Percentiles rank a stretch among this genome's conserved stretches.
phyloP scores from a whole-genome alignment of 1,140 invertebrate species.

The Lepidurus packardi region DNA sequence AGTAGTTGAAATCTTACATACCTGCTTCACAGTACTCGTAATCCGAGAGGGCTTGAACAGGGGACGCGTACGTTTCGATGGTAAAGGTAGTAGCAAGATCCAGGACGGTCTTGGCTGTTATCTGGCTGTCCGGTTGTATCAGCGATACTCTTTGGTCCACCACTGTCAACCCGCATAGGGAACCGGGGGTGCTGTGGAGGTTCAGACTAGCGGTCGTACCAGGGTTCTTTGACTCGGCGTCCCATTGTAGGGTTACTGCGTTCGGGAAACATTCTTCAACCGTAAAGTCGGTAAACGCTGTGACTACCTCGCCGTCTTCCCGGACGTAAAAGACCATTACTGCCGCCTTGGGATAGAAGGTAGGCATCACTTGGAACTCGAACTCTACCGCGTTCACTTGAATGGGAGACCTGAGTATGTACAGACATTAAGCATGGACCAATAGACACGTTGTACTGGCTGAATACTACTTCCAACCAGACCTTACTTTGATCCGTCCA shows the following conservation, averaged over 20 bases:
- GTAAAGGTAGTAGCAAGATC: not conserved
- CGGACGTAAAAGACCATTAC: slow-evolving; percentile 70
- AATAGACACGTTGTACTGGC: no score
- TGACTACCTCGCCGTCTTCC: slow-evolving; percentile 62
- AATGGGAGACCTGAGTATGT: not conserved
- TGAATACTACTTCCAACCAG: not conserved
- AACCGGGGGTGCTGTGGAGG: not conserved
- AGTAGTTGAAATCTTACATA: slow-evolving; percentile 30
- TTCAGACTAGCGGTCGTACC: slow-evolving; percentile 41
- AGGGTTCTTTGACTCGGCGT: slow-evolving; percentile 47
- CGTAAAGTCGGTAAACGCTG: slow-evolving; percentile 48
- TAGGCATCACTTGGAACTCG: slow-evolving; percentile 36
- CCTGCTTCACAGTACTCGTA: not conserved
- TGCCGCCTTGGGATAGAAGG: slow-evolving; percentile 39
- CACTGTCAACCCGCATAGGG: not conserved
- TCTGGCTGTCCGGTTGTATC: not conserved
- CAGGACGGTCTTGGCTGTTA: not conserved
- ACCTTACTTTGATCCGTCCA: not conserved
- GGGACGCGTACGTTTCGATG: not conserved
- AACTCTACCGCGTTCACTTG: slow-evolving; percentile 38
- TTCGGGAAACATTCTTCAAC: slow-evolving; percentile 55
- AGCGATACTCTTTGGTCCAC: not conserved
- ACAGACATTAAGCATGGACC: no score
- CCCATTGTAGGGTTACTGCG: slow-evolving; percentile 44
- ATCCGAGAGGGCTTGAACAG: not conserved